Percentiles rank a stretch among this genome's conserved stretches.
Evolutionary conservation across 1,140 invertebrate species (phyloP).

Genomic region (Aphelenchoides avenae): DNA sequence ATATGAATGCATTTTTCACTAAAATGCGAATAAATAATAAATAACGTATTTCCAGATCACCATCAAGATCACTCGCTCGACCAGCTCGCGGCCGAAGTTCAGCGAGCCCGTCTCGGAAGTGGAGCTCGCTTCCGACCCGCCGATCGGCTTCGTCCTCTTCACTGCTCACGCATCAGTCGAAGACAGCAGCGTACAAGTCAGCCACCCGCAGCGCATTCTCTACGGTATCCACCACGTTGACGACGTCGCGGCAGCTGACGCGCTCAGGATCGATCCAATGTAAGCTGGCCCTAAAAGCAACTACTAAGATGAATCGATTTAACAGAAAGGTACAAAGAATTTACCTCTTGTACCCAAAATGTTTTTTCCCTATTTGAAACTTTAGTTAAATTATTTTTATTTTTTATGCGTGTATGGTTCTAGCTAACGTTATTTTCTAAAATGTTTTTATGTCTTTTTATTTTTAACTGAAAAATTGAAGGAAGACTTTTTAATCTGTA

Average conservation of each 20-base stretch:
- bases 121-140: not conserved
- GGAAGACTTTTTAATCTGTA: too few species aligned
- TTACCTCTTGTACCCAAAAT: too few species aligned
- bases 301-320: too few species aligned
- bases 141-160: constrained; percentile 7
- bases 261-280: constrained; percentile 14
- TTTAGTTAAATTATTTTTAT: constrained; percentile 4
- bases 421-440: not conserved
- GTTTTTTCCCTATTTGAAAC: too few species aligned
- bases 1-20: too few species aligned
- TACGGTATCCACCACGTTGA: constrained; percentile 18
- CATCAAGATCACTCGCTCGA: constrained; percentile 13
- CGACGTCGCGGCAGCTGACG: constrained; percentile 1
- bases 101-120: not conserved
- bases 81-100: constrained; percentile 7
- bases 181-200: not conserved
- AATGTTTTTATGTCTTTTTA: too few species aligned
- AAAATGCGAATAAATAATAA: not conserved
- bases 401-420: not conserved
- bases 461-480: too few species aligned
- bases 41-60: constrained; percentile 7
- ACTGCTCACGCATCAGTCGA: constrained; percentile 12
- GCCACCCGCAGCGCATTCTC: constrained; percentile 8
- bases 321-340: too few species aligned
- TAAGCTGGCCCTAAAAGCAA: too few species aligned